Conservation (phyloP, 2,797 vertebrate species). For the Chanos chanos region DNA sequence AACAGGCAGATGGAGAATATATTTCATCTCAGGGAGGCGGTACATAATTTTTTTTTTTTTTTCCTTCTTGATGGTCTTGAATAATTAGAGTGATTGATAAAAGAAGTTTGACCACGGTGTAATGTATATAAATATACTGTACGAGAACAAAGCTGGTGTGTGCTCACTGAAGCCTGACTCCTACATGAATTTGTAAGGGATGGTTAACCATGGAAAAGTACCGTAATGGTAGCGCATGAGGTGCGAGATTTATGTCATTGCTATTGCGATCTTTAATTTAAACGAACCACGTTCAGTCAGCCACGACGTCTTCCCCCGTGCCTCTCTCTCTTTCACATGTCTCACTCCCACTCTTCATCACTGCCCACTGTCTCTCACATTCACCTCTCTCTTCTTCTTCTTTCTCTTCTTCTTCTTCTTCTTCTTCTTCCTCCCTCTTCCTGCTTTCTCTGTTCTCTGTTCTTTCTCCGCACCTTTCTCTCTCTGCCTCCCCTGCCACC, state of each 20-base stretch:
- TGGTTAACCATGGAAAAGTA: constrained; percentile 14
- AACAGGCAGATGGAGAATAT: constrained; percentile 62
- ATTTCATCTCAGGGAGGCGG: constrained; percentile 60
- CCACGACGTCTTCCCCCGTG: constrained; percentile 38
- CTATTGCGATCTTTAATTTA: constrained; percentile 46
- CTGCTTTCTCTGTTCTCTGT: constrained; percentile 5
- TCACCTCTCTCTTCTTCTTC: constrained; percentile 48
- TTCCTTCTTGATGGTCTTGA: constrained; percentile 56
- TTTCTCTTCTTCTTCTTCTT: constrained; percentile 51
- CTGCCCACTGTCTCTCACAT: constrained; percentile 53
- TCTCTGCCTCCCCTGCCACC: constrained; percentile 42
- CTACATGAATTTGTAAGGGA: constrained; percentile 19
- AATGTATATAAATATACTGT: constrained; percentile 34
- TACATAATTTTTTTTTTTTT: constrained; percentile 59
- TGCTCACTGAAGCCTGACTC: neutral
- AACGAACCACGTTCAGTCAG: constrained; percentile 49
- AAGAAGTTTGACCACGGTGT: constrained; percentile 35
- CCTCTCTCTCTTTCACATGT: constrained; percentile 26
- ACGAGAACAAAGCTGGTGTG: constrained; percentile 5
- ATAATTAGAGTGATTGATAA: constrained; percentile 68
- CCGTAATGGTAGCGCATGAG: constrained; percentile 40
- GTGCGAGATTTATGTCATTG: constrained; percentile 51
- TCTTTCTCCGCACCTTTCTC: constrained; percentile 31
- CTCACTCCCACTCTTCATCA: constrained; percentile 5
- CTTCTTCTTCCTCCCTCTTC: constrained; percentile 53